A percentile compares a stretch with the other conserved stretches of the same genome.
These are phyloP conservation scores for Caenorhabditis tropicalis DNA, from an alignment of 1,140 invertebrate species.

Conservation along the genomic window DNA sequence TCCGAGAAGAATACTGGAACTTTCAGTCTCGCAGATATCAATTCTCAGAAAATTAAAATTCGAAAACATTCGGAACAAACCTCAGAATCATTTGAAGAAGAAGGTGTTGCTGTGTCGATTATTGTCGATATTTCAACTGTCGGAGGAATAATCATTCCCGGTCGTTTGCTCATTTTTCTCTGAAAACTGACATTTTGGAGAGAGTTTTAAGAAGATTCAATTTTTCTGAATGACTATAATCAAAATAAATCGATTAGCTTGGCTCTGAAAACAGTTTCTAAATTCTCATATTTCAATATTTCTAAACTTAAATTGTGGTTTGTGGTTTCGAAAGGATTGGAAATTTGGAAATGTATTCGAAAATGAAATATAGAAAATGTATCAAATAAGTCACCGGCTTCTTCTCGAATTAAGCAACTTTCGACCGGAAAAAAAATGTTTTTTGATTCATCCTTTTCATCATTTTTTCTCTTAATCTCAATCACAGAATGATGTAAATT, in stretches of 20 bases:
- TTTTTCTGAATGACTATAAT: no score
- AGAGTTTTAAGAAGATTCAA: no score
- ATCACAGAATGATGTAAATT: neutral
- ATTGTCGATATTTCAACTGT: constrained; percentile 22
- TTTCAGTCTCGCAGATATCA: no score
- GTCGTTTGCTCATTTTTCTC: constrained; percentile 20
- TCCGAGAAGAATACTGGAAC: no score
- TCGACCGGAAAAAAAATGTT: neutral
- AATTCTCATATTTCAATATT: no score
- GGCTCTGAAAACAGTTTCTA: no score
- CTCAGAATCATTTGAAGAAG: neutral
- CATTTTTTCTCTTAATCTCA: neutral
- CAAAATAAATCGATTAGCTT: no score
- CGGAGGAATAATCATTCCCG: neutral
- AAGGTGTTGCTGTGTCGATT: neutral
- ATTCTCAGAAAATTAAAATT: no score
- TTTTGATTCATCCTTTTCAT: neutral
- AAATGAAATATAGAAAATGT: no score
- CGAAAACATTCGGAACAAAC: neutral
- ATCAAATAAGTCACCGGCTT: neutral
- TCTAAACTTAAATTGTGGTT: no score
- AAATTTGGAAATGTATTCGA: no score
- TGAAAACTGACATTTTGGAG: neutral
- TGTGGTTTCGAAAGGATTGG: no score
- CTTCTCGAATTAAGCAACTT: neutral